Conservation (phyloP, 2,888 invertebrate genomes). For the Monochamus alternatus region DNA sequence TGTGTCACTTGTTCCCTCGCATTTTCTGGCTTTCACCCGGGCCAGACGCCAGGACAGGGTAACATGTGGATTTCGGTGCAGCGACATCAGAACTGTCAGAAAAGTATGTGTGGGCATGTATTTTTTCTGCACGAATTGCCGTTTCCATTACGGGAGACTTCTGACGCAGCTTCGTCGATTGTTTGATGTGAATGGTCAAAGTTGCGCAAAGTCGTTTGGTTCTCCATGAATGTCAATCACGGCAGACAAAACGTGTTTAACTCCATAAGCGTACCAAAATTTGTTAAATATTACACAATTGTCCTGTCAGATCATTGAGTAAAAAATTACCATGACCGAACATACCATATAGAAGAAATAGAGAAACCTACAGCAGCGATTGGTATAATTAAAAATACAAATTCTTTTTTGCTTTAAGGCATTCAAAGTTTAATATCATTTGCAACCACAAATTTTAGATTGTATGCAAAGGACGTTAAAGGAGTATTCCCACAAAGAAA, state of each 20-base stretch:
- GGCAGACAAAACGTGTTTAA: background rate
- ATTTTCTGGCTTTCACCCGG: slow-evolving; percentile 27
- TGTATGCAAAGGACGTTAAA: no score
- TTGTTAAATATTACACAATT: no score
- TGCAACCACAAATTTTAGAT: no score
- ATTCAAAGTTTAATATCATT: no score
- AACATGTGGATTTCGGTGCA: slow-evolving; percentile 23
- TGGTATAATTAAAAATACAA: no score
- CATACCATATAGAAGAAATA: no score
- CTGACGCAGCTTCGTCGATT: slow-evolving; percentile 50
- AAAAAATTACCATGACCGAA: no score
- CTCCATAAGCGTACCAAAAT: background rate
- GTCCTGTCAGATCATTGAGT: no score
- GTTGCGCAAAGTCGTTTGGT: slow-evolving; percentile 59
- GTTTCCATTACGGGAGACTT: slow-evolving; percentile 60
- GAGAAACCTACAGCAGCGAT: no score
- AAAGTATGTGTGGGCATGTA: slow-evolving; percentile 46
- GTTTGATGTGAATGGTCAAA: slow-evolving; percentile 62
- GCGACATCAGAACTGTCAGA: slow-evolving; percentile 41
- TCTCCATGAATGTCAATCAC: slow-evolving; percentile 58
- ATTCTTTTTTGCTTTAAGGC: no score
- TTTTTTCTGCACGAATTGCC: slow-evolving; percentile 59
- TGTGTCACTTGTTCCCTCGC: slow-evolving; percentile 35
- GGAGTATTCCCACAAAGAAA: no score
- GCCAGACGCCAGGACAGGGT: slow-evolving; percentile 8